Conservation (phyloP, 1,140 invertebrate species). For the Drosophila tropicalis region DNA sequence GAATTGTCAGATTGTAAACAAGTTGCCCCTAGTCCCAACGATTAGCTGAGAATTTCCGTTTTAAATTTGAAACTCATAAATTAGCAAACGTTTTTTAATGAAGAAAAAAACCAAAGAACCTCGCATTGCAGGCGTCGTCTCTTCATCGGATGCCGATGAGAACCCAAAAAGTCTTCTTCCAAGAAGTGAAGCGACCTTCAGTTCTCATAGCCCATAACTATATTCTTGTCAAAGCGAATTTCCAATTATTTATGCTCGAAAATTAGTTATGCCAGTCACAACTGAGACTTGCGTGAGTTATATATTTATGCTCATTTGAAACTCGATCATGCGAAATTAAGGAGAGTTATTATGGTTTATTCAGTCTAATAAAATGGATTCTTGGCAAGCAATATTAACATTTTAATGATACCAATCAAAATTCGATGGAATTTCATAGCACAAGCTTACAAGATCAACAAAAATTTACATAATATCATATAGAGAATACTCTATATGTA, state of each 20-base stretch:
- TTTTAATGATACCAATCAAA: constrained; percentile 9
- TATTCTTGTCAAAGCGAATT: constrained; percentile 9
- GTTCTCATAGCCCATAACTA: constrained; percentile 7
- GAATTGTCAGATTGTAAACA: constrained; percentile 8
- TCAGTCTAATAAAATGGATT: neutral
- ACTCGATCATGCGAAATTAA: constrained; percentile 11
- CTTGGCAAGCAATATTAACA: constrained; percentile 1
- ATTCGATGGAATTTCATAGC: constrained; percentile 10
- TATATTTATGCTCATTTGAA: constrained; percentile 9
- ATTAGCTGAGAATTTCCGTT: constrained; percentile 12
- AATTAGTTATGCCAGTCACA: constrained; percentile 12
- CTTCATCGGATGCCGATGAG: too few relatives aligned
- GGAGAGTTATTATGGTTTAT: constrained; percentile 9
- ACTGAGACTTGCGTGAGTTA: constrained; percentile 7
- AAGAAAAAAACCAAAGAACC: neutral
- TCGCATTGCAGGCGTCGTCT: neutral
- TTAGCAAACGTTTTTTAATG: constrained; percentile 1
- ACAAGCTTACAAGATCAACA: neutral
- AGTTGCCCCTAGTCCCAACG: constrained; percentile 6
- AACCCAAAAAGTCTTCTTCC: constrained; percentile 1
- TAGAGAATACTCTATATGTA: neutral
- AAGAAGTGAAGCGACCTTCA: constrained; percentile 3
- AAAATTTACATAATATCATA: neutral
- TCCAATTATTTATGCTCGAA: constrained; percentile 1
- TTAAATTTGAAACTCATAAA: constrained; percentile 3